Evolutionary conservation across 2,797 vertebrate genomes (phyloP).

Genomic region (Phrynocephalus guinanensis): DNA sequence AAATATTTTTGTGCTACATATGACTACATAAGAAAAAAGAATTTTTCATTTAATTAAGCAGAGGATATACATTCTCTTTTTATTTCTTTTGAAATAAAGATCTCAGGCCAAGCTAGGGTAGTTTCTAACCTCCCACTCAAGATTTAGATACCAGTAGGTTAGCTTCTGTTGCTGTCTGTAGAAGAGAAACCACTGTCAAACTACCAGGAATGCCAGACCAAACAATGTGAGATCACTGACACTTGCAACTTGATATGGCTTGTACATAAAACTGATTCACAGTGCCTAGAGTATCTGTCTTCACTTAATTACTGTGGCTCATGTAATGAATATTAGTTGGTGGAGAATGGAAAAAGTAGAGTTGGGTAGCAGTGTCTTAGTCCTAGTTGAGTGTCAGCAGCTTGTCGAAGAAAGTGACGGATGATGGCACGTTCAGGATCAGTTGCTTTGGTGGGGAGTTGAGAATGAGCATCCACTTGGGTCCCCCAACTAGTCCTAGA

Average conservation of each 20-base stretch:
- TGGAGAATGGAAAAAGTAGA: not conserved
- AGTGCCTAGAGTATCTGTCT: conserved; percentile 50
- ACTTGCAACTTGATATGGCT: conserved; percentile 53
- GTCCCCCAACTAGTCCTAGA: conserved; percentile 1
- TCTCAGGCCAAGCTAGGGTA: conserved; percentile 22
- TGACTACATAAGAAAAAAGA: conserved; percentile 12
- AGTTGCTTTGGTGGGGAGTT: not conserved
- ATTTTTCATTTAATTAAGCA: not conserved
- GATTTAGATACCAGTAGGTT: conserved; percentile 2
- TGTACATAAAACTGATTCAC: conserved; percentile 60
- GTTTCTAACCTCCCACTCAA: not conserved
- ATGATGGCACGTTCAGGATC: conserved; percentile 2
- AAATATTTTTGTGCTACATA: conserved; percentile 15
- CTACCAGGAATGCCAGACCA: not conserved
- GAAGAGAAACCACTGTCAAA: conserved; percentile 10
- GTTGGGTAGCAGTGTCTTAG: conserved; percentile 38
- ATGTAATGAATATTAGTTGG: conserved; percentile 40
- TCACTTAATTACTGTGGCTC: conserved; percentile 57
- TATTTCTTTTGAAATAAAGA: not conserved
- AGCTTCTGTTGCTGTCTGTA: conserved; percentile 24
- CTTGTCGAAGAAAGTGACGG: conserved; percentile 56
- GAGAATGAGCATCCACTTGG: conserved; percentile 34
- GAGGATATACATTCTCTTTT: conserved; percentile 28
- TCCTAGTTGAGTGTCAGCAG: conserved; percentile 47
- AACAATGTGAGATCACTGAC: conserved; percentile 21